Evolutionary conservation across 1,140 invertebrate genomes (phyloP), one percentile per base, ranked within the genome.

Genomic region (Linepithema humile): DNA sequence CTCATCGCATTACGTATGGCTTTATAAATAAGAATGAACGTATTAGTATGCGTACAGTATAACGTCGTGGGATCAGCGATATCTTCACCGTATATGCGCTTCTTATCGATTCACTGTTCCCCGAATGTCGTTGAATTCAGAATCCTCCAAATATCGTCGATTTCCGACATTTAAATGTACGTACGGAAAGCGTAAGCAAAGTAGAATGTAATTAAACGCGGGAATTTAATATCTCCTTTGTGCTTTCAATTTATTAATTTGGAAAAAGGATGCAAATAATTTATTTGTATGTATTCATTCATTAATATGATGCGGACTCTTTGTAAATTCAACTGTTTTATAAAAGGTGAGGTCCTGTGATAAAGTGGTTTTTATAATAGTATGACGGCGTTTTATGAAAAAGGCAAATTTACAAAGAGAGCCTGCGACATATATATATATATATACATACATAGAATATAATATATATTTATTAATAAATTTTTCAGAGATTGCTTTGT

Each of bases 1-100:
- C 48, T 40, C 48, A 15, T 20, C 75, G 35, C 62, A 17, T 50
- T 69, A 55, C 62, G 17, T 48, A 15, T 40, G 12, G 35, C 17
- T 57, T 70, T 55, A 80, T 80, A 55, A 80, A 70, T 80, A 80
- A 80, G 35, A 80, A 80, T 70, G 64, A 80, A 80, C n/a, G 35
- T 35, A 26, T 80, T 70, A 70, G 48, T 80, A 80, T 78, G 48
- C 64, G 50, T 23, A 50, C 9, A 1, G 60, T 65, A 43, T 40
- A 55, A 53, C 64, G 35, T 38, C 6, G 35, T 5, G 64, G 35
- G 26, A 80, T 80, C 75, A 55, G 48, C 48, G 17, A 40, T 43
- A 69, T 7, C 12, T 23, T 17, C 15, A 15, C 17, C 3, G 35
- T 57, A 10, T 6, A 50, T 38, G 29, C 17, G 62, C 48, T 69